phyloP scores from a whole-genome alignment of 2,113 vertebrate genomes.

The Phrynosoma blainvillii region DNA sequence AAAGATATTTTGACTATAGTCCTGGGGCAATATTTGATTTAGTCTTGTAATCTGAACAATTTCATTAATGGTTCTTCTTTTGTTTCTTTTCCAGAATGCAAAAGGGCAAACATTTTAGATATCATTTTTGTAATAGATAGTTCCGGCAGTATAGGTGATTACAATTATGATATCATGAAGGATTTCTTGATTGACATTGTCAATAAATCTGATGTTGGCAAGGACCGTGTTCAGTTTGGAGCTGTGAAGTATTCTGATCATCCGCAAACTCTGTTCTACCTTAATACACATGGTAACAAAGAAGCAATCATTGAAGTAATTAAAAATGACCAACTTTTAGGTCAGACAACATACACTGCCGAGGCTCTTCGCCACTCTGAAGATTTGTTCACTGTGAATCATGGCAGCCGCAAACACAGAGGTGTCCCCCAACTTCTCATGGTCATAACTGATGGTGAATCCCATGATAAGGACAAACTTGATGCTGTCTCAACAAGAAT shows the following conservation, averaged over 20 bases:
- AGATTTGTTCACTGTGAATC: constrained; percentile 57
- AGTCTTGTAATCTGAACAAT: not conserved
- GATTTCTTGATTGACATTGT: constrained; percentile 72
- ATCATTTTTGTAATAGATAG: constrained; percentile 77
- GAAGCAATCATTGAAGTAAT: constrained; percentile 47
- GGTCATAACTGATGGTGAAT: constrained; percentile 72
- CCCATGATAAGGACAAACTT: constrained; percentile 55
- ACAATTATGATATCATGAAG: constrained; percentile 67
- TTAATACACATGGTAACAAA: constrained; percentile 51
- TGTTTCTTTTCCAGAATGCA: constrained; percentile 62
- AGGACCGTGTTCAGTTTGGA: constrained; percentile 70
- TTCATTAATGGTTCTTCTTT: not conserved
- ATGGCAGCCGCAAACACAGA: constrained; percentile 59
- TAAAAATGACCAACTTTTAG: constrained; percentile 26
- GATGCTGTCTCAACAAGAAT: constrained; percentile 50
- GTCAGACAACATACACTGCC: constrained; percentile 55
- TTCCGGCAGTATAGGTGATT: constrained; percentile 62
- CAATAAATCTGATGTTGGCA: constrained; percentile 69
- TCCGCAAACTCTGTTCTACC: constrained; percentile 59
- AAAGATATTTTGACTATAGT: too few relatives aligned
- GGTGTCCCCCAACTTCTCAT: constrained; percentile 74
- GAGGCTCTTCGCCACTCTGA: constrained; percentile 64
- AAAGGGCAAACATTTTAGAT: constrained; percentile 67
- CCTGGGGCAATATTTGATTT: not conserved
- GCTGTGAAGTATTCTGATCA: constrained; percentile 69